Evolutionary conservation across 1,140 invertebrate species (phyloP).

Genomic region (Magallana angulata): DNA sequence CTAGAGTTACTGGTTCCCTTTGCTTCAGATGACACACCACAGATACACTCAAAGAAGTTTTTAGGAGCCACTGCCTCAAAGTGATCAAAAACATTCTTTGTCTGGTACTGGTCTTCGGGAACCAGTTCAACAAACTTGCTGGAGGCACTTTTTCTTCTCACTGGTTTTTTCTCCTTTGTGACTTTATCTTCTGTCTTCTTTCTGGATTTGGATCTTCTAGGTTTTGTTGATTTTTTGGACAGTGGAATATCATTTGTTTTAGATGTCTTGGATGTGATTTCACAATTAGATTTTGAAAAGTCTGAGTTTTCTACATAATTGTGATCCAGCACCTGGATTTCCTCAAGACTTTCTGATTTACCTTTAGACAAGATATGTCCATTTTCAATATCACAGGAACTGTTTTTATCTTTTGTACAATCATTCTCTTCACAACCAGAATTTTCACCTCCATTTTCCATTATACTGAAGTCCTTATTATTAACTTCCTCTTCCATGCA

Average conservation of each 20-base stretch:
- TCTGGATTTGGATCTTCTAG: conserved; percentile 14
- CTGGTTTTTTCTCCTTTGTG: neutral
- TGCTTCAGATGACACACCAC: conserved; percentile 65
- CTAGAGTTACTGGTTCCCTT: conserved; percentile 27
- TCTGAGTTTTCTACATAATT: neutral
- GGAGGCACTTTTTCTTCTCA: neutral
- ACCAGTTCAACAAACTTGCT: conserved; percentile 28
- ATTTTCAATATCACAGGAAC: neutral
- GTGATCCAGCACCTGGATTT: neutral
- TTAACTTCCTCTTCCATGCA: neutral
- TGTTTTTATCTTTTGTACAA: neutral
- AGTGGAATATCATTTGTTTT: neutral
- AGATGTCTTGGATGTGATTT: neutral
- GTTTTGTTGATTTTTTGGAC: neutral
- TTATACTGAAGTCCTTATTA: neutral
- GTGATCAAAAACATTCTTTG: conserved; percentile 1
- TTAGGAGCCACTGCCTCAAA: neutral
- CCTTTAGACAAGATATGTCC: neutral
- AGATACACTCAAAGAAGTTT: conserved; percentile 73
- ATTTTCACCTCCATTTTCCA: neutral
- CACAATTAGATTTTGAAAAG: too few species aligned
- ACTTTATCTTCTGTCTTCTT: neutral
- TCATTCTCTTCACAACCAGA: neutral
- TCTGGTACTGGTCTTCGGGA: neutral
- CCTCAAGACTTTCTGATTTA: neutral